Conservation (phyloP, 2,113 vertebrate species). For the Gobius niger region DNA sequence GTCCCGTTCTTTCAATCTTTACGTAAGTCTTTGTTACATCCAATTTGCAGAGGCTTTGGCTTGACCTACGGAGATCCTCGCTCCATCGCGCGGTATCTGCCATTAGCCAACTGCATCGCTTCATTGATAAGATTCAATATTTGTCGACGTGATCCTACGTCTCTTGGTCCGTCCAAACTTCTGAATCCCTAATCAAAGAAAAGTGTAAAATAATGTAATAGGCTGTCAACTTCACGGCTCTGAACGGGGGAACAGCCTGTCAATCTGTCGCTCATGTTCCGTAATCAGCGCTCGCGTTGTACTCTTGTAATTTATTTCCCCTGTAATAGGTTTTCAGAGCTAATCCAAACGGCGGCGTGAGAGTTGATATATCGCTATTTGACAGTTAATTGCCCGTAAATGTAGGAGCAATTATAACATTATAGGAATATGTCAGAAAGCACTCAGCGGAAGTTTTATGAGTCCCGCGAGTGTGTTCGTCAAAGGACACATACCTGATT, state of each 20-base stretch:
- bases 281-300: neutral
- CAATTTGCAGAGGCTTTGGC: slow-evolving; percentile 71
- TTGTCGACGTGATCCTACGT: neutral
- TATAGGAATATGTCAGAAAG: neutral
- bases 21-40: slow-evolving; percentile 69
- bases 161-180: neutral
- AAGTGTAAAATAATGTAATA: neutral
- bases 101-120: slow-evolving; percentile 61
- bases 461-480: too few species aligned
- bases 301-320: neutral
- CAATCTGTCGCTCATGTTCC: neutral
- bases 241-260: neutral
- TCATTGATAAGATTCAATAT: neutral
- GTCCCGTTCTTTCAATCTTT: slow-evolving; percentile 43
- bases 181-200: slow-evolving; percentile 4
- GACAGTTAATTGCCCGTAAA: slow-evolving; percentile 9
- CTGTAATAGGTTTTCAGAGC: neutral
- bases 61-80: slow-evolving; percentile 66
- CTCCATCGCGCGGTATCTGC: slow-evolving; percentile 73
- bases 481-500: too few species aligned
- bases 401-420: slow-evolving; percentile 3
- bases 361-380: neutral
- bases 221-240: neutral
- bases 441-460: neutral
- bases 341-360: neutral